Evolutionary conservation across 2,888 invertebrate genomes (phyloP).

Genomic region (Laspeyria flexula): DNA sequence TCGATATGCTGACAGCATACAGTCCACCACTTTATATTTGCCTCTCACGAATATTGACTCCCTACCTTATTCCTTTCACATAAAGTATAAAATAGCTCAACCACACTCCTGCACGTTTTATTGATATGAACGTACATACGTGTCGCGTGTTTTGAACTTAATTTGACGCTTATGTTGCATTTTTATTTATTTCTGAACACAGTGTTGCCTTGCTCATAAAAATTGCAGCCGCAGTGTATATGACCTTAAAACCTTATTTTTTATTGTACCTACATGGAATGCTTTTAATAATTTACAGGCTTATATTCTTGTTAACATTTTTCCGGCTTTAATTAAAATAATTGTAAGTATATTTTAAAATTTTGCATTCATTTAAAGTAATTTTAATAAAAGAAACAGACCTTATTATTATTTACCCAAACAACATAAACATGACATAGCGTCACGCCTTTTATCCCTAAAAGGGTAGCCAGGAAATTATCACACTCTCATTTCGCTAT

Average conservation of each 20-base stretch:
- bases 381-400: too few species aligned
- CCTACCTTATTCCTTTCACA: conserved; percentile 43
- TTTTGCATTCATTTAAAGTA: too few species aligned
- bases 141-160: conserved; percentile 63
- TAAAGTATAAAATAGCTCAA: conserved; percentile 49
- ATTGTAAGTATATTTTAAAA: background rate
- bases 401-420: too few species aligned
- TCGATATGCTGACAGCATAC: conserved; percentile 67
- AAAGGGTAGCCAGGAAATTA: too few species aligned
- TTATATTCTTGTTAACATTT: conserved; percentile 17
- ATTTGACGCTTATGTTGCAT: conserved; percentile 66
- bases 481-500: too few species aligned
- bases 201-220: conserved; percentile 58
- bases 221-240: conserved; percentile 56
- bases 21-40: conserved; percentile 40
- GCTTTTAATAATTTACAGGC: conserved; percentile 28
- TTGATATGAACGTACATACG: conserved; percentile 44
- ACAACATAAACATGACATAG: too few species aligned
- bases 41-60: conserved; percentile 32
- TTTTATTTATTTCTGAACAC: conserved; percentile 60
- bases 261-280: conserved; percentile 22
- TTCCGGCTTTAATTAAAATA: conserved; percentile 4
- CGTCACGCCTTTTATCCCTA: too few species aligned
- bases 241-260: conserved; percentile 58
- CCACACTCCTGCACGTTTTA: conserved; percentile 42